phyloP scores from a whole-genome alignment of 2,797 vertebrate genomes.

The Parauchenoglanis ngamensis region DNA sequence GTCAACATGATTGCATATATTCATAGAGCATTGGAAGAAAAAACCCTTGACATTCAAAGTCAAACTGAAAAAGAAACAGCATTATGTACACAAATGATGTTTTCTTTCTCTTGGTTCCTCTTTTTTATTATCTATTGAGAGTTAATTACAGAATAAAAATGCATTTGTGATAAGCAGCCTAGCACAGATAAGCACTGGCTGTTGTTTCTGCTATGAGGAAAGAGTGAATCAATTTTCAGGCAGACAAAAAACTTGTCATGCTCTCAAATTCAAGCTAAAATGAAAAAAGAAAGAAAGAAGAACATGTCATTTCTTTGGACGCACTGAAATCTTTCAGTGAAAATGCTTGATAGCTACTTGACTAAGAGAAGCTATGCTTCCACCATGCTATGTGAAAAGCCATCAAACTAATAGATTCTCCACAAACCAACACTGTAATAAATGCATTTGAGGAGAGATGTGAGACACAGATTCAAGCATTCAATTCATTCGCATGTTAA shows the following conservation, averaged over 20 bases:
- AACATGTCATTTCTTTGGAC: neutral
- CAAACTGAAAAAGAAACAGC: neutral
- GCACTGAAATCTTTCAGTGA: slow-evolving; percentile 20
- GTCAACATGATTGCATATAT: slow-evolving; percentile 3
- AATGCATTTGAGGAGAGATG: neutral
- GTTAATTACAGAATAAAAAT: slow-evolving; percentile 42
- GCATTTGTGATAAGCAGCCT: slow-evolving; percentile 38
- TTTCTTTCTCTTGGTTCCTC: slow-evolving; percentile 11
- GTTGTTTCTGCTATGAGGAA: slow-evolving; percentile 23
- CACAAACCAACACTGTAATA: neutral
- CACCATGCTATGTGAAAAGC: neutral
- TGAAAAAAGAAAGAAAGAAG: neutral
- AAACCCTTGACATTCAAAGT: neutral
- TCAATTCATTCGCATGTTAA: neutral
- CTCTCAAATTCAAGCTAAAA: neutral
- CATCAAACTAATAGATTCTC: neutral
- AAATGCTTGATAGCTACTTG: neutral
- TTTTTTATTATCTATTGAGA: slow-evolving; percentile 18
- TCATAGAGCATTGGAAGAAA: neutral
- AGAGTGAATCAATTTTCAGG: slow-evolving; percentile 28
- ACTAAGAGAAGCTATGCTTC: neutral
- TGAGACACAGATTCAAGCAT: neutral
- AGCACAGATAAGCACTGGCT: slow-evolving; percentile 20
- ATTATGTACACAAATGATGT: slow-evolving; percentile 16
- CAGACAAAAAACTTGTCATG: slow-evolving; percentile 5